Base-by-base conservation (phyloP, 2,888 invertebrate species). In the Cremastinae sp. region DNA sequence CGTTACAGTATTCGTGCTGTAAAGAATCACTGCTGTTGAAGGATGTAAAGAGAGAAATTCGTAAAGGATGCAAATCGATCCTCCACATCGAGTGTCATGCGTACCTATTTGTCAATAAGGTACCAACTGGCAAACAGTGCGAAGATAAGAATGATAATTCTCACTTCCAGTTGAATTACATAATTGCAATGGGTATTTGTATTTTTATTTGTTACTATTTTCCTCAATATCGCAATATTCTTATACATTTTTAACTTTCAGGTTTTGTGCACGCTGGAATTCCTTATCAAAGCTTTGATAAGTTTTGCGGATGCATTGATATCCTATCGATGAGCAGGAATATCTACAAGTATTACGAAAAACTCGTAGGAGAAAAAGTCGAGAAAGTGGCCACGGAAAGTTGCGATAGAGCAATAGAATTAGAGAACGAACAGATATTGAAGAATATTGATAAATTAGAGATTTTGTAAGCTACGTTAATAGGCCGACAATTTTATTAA, bases 51-150 rank as follows among this genome's bases (percentile, higher is more conserved):
- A 62, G 9, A 41, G 62, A 62, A 45, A 62, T 62, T 18, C 16
- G 47, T 10, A 62, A 45, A 41, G 20, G 62, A 41, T 41, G 10
- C 14, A 62, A 45, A 22, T 62, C 62, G 28, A 62, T 62, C 22
- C 12, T 62, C 34, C 45, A 62, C 22, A 43, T 62, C 43, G 62
- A 62, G 28, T 62, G 62, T 16, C 45, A 62, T 20, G 9, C 0
- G 12, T 62, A 45, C n/a, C 34, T 43, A 16, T 5, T 62, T 4
- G 45, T 62, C 9, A 62, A 62, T 45, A 62, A 62, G 22, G 47
- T 62, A 16, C 62, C 45, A 9, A 62, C 62, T 41, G 41, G 41
- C 41, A 41, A 41, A 41, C 41, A 41, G 41, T 41, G 41, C 41
- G 41, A 41, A 41, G 41, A 41, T 41, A 8, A 8, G 9, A 41